Percentiles rank a stretch among this genome's conserved stretches.
Conservation (phyloP, 1,140 invertebrate genomes). For the Colletes latitarsis region DNA sequence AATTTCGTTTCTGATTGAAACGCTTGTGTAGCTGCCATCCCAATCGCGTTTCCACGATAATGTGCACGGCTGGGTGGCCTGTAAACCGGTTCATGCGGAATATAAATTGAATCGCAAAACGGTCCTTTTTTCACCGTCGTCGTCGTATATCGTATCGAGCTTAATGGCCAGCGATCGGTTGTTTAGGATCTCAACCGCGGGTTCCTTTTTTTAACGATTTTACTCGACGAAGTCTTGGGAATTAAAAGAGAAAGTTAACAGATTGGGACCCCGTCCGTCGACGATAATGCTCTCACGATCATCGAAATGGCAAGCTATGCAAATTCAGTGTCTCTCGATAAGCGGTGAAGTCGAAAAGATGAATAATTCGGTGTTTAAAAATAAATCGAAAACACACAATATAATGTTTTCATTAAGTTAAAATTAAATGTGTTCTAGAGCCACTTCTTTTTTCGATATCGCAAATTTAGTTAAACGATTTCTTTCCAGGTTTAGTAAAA, state of each 20-base stretch:
- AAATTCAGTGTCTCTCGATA: neutral
- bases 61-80: neutral
- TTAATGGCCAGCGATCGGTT: constrained; percentile 7
- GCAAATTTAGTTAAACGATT: no score
- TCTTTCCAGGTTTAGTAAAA: no score
- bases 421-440: no score
- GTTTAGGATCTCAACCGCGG: neutral
- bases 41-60: constrained; percentile 13
- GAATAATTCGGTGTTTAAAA: no score
- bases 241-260: constrained; percentile 26
- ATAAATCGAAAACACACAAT: no score
- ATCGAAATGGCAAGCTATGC: neutral
- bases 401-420: no score
- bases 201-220: constrained; percentile 2
- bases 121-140: constrained; percentile 3
- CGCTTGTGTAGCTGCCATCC: neutral
- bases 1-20: constrained; percentile 27
- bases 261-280: no score
- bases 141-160: neutral
- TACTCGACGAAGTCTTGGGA: neutral
- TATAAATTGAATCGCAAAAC: constrained; percentile 54
- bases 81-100: constrained; percentile 52
- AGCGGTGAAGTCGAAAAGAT: no score
- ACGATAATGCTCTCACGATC: neutral
- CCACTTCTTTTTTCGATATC: no score